phyloP scores from a whole-genome alignment of 2,113 vertebrate species.

The cattle (Bos taurus) region DNA sequence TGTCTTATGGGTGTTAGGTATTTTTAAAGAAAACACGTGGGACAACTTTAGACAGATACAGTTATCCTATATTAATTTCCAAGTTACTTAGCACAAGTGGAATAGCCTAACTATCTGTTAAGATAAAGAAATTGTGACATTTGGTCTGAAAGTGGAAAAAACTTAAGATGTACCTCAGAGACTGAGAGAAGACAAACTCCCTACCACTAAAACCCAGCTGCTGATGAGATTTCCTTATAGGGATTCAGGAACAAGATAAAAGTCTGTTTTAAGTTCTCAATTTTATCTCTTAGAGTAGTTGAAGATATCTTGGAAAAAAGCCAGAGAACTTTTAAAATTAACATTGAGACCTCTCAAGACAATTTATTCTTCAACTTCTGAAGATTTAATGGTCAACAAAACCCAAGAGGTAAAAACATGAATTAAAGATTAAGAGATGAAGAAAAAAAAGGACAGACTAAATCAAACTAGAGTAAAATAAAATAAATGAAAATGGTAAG shows the following conservation, averaged over 20 bases:
- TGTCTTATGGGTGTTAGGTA: background rate
- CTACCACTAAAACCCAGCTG: background rate
- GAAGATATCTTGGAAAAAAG: background rate
- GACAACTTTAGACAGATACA: background rate
- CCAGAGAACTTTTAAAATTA: background rate
- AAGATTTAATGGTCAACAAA: background rate
- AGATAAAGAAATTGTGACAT: conserved; percentile 5
- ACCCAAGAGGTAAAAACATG: conserved; percentile 9
- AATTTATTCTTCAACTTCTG: conserved; percentile 22
- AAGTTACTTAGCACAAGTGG: background rate
- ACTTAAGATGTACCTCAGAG: background rate
- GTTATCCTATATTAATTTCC: background rate
- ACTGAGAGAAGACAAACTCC: background rate
- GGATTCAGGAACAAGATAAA: background rate
- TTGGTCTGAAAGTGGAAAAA: background rate
- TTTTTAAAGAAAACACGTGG: background rate
- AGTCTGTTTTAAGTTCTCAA: background rate
- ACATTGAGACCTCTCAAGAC: background rate
- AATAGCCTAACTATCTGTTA: background rate
- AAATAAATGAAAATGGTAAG: conserved; percentile 5
- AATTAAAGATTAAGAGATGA: conserved; percentile 8
- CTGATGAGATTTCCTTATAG: background rate
- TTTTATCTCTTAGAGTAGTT: background rate
- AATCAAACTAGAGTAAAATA: background rate
- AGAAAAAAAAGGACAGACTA: background rate